phyloP scores from a whole-genome alignment of 2,113 vertebrate species.

The Bostrychus sinensis region DNA sequence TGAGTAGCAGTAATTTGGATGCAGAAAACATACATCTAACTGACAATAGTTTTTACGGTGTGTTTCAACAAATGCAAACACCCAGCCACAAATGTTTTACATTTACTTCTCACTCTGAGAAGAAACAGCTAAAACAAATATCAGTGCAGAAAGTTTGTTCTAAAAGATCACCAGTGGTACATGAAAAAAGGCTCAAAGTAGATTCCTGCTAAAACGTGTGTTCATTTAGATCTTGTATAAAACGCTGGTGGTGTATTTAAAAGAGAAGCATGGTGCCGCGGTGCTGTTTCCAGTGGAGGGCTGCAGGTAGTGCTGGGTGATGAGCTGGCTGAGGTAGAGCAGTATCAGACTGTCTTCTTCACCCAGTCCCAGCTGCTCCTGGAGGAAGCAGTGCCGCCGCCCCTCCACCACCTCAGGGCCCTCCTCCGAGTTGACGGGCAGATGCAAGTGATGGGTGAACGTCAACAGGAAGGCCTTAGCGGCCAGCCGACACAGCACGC shows the following conservation, averaged over 20 bases:
- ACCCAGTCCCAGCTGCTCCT: constrained; percentile 86
- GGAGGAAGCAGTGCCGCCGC: constrained; percentile 73
- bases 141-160: constrained; percentile 32
- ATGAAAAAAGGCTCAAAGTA: constrained; percentile 28
- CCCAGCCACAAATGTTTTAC: constrained; percentile 12
- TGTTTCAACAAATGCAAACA: neutral
- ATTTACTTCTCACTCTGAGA: constrained; percentile 44
- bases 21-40: constrained; percentile 9
- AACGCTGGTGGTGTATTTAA: constrained; percentile 93
- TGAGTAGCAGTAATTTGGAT: constrained; percentile 2
- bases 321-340: constrained; percentile 91
- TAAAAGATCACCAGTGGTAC: constrained; percentile 32
- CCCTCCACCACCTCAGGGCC: constrained; percentile 59
- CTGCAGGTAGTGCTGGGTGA: constrained; percentile 88
- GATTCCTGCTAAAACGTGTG: constrained; percentile 28
- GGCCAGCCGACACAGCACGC: constrained; percentile 86
- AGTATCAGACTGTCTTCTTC: constrained; percentile 90
- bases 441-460: constrained; percentile 95
- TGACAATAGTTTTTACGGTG: neutral
- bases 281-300: constrained; percentile 66
- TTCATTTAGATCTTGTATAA: constrained; percentile 92
- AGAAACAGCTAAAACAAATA: constrained; percentile 43
- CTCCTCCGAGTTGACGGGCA: constrained; percentile 83
- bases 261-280: constrained; percentile 83
- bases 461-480: constrained; percentile 93